A percentile compares a stretch with the other conserved stretches of the same genome.
These are phyloP conservation scores for Cyaniris semiargus DNA, from an alignment of 2,888 invertebrate species.

Conservation along the genomic window DNA sequence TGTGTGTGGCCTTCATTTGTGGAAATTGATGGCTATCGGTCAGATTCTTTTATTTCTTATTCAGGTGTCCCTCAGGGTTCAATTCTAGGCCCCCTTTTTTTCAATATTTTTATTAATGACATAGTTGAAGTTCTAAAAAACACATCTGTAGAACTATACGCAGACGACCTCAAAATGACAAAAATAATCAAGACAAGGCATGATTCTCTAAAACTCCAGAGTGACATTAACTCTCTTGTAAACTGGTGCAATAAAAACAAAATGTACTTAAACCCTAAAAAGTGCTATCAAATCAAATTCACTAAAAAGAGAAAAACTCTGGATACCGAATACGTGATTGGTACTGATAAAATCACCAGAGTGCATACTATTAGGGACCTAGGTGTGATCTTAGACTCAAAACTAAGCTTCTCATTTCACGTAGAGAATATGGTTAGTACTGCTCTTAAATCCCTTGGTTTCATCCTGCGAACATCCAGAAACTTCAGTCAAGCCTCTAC, in stretches of 20 bases:
- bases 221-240: neutral
- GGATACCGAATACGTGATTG: neutral
- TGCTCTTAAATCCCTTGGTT: too few relatives aligned
- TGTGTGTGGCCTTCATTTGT: conserved; percentile 35
- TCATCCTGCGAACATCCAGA: too few relatives aligned
- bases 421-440: neutral
- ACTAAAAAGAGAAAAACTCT: neutral
- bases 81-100: neutral
- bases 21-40: conserved; percentile 37
- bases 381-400: neutral
- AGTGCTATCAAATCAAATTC: neutral
- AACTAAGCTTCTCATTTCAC: neutral
- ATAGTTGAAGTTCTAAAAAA: neutral
- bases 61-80: conserved; percentile 16
- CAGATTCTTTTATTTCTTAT: neutral
- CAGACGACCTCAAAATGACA: neutral
- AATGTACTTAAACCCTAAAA: neutral
- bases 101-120: neutral
- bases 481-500: too few relatives aligned
- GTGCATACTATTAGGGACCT: neutral
- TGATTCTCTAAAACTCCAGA: neutral
- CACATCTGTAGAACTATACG: neutral
- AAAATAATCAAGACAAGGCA: neutral
- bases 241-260: neutral
- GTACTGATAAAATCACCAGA: neutral